phyloP scores from a whole-genome alignment of 2,888 invertebrate genomes.

The Tanaodytes sp. region DNA sequence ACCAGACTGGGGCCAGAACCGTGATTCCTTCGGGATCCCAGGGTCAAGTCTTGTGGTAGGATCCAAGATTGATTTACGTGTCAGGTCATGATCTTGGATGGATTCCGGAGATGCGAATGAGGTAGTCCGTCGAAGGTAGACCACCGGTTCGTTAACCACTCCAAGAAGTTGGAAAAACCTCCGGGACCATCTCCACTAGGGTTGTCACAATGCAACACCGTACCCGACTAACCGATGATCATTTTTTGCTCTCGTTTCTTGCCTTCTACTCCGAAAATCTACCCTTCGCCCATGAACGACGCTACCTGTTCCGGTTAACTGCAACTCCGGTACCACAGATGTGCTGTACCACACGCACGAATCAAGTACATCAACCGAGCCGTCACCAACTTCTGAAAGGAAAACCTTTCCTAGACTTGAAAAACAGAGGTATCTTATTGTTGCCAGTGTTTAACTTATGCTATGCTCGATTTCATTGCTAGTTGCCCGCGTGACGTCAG shows the following conservation, averaged over 20 bases:
- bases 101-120: no score
- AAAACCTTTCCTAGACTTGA: conserved; percentile 71
- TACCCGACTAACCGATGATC: conserved; percentile 40
- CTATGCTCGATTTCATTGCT: conserved; percentile 1
- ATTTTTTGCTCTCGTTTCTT: conserved; percentile 32
- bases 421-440: conserved; percentile 65
- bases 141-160: no score
- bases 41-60: no score
- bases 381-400: conserved; percentile 75
- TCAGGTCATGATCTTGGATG: no score
- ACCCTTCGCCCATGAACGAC: no score
- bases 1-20: no score
- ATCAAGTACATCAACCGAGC: conserved; percentile 75
- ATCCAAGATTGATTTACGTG: no score
- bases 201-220: conserved; percentile 11
- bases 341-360: conserved; percentile 74
- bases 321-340: conserved; percentile 62
- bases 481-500: no score
- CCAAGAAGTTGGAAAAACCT: no score
- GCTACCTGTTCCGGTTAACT: conserved; percentile 8
- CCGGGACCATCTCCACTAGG: conserved; percentile 2
- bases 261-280: background rate
- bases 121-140: no score
- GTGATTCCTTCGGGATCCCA: no score
- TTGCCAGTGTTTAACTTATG: background rate